Conservation (phyloP, 1,140 invertebrate genomes). For the Diachasma alloeum region DNA sequence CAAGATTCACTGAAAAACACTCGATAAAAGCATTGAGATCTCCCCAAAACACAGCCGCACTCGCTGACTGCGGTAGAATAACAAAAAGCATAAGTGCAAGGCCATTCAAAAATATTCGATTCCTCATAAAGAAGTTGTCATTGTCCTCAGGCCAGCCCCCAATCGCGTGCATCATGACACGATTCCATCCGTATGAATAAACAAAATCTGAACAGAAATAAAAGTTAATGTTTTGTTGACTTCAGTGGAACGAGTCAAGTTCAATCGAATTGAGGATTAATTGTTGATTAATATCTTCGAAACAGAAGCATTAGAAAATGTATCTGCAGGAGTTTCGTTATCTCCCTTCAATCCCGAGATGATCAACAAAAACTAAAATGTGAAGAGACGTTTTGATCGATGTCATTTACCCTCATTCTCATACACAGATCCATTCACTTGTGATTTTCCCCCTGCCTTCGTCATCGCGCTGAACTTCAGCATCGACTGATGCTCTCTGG, state of each 20-base stretch:
- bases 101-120: conserved; percentile 5
- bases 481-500: neutral
- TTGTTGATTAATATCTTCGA: too few species aligned
- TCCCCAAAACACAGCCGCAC: conserved; percentile 13
- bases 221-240: too few species aligned
- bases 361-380: too few species aligned
- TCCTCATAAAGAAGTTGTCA: neutral
- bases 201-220: conserved; percentile 13
- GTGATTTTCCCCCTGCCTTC: neutral
- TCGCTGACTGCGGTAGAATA: conserved; percentile 20
- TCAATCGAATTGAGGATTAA: too few species aligned
- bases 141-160: conserved; percentile 10
- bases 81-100: conserved; percentile 6
- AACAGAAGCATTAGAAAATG: too few species aligned
- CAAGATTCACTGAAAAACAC: conserved; percentile 22
- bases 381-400: too few species aligned
- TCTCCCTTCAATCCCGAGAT: neutral
- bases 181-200: conserved; percentile 26
- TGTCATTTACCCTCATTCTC: neutral
- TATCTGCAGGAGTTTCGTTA: too few species aligned
- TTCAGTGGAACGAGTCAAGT: too few species aligned
- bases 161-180: conserved; percentile 4
- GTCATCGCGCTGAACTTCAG: neutral
- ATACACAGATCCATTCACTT: neutral
- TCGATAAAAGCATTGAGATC: conserved; percentile 17